Evolutionary conservation across 2,888 invertebrate species (phyloP).

Genomic region (Temnothorax rugatulus): DNA sequence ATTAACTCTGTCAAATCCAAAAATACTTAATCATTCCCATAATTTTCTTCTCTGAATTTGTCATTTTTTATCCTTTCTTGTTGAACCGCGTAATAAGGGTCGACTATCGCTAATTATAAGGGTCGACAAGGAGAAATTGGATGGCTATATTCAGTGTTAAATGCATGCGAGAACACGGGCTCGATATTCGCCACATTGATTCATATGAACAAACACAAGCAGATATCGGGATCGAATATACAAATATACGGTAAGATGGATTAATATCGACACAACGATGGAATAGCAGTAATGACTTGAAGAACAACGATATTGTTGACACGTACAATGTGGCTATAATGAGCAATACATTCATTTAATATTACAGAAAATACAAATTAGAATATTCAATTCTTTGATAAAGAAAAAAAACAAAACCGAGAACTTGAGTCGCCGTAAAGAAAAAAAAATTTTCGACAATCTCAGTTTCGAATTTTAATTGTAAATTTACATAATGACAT

Average conservation of each 20-base stretch:
- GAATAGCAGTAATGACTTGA: not conserved
- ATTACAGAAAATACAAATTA: not conserved
- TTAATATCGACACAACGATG: conserved; percentile 44
- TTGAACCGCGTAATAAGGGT: conserved; percentile 21
- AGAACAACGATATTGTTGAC: not conserved
- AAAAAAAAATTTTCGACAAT: not conserved
- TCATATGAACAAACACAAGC: conserved; percentile 62
- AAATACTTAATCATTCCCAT: not conserved
- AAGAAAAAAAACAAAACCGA: too few relatives aligned
- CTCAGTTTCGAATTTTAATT: not conserved
- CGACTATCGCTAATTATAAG: not conserved
- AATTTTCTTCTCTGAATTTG: not conserved
- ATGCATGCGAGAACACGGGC: conserved; percentile 46
- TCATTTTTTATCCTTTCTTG: not conserved
- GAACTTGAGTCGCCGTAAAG: too few relatives aligned
- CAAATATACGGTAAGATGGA: conserved; percentile 10
- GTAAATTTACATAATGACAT: not conserved
- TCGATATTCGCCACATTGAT: conserved; percentile 52
- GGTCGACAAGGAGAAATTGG: conserved; percentile 5
- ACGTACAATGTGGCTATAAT: not conserved
- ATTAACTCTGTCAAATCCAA: not conserved
- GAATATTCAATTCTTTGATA: not conserved
- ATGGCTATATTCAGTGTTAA: conserved; percentile 16
- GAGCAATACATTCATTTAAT: not conserved
- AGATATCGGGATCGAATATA: conserved; percentile 45